Conservation (phyloP, 1,140 invertebrate species). For the Neuroterus valhalla region DNA sequence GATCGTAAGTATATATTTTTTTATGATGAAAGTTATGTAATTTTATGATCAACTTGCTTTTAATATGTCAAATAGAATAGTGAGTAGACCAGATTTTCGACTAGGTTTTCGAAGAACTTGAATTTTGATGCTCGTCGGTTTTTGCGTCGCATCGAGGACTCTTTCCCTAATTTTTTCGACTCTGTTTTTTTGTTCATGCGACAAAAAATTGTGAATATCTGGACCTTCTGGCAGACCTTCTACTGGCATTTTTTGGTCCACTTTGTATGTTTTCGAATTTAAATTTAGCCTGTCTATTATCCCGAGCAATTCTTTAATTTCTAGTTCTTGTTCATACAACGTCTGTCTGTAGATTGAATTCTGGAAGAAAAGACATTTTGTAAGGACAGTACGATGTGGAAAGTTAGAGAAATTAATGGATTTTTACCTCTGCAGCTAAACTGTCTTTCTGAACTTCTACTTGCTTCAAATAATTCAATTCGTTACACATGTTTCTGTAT, state of each 20-base stretch:
- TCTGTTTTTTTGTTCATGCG: conserved; percentile 14
- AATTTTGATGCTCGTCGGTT: conserved; percentile 3
- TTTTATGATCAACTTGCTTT: not conserved
- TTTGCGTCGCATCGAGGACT: not conserved
- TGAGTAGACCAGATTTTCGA: not conserved
- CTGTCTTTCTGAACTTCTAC: conserved; percentile 2
- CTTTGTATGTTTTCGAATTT: conserved; percentile 18
- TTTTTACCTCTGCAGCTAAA: not conserved
- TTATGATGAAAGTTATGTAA: not conserved
- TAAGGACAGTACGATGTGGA: not conserved
- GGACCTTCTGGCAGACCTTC: conserved; percentile 30
- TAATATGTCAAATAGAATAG: not conserved
- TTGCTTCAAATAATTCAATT: conserved; percentile 32
- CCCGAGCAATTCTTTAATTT: conserved; percentile 34
- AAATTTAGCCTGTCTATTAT: conserved; percentile 30
- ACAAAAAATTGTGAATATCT: conserved; percentile 4
- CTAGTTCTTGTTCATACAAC: conserved; percentile 31
- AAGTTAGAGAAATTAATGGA: not conserved
- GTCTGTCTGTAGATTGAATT: conserved; percentile 26
- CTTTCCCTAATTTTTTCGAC: conserved; percentile 21
- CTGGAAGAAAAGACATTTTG: not conserved
- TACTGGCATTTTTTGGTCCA: not conserved
- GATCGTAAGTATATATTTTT: not conserved
- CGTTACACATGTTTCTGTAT: conserved; percentile 29
- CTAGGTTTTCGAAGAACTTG: not conserved